Base-by-base conservation (phyloP, 2,888 invertebrate species). In the Drosophila mayaguana region DNA sequence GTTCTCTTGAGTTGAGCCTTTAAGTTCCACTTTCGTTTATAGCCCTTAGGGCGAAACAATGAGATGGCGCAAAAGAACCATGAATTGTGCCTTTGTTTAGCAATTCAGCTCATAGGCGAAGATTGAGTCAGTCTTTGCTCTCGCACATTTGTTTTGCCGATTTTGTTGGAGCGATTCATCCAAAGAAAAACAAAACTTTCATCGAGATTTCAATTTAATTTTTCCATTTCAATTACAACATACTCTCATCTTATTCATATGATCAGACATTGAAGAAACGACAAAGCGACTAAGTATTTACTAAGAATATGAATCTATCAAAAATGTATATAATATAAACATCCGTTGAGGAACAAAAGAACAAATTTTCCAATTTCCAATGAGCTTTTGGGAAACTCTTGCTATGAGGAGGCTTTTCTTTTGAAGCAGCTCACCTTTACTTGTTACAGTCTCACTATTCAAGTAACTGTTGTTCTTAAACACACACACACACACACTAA, bases 81-180 rank as follows among this genome's bases (percentile, higher is more conserved):
- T 87, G 87, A 88, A 79, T 62, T 74, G 75, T 68, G 72, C 56
- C 75, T 83, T 81, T 87, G 87, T 72, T 71, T 38, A 62, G 71
- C 48, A 32, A 50, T 55, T 55, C 43, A 56, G 48, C 60, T 48
- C 45, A 48, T 42, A 55, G 40, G 53, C 9, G 22, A 51, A 50
- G 18, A 50, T 18, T 54, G 25, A 61, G 51, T 32, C 53, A 22
- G 36, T 67, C 28, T 50, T 51, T 48, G 56, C 66, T 74, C 72
- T 75, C 48, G 55, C 32, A 68, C 84, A 84, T 90, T 90, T 91
- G 90, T 90, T 90, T 88, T 78, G 88, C 91, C 89, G 80, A 62
- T 63, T 77, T 53, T 71, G 71, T 67, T 67, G 28, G 53, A 74
- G 62, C 57, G 51, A 68, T 36, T 64, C 43, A 64, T 53, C 22